These are phyloP conservation scores for Epinephelus moara DNA, from an alignment of 2,113 vertebrate genomes.

Conservation along the genomic window DNA sequence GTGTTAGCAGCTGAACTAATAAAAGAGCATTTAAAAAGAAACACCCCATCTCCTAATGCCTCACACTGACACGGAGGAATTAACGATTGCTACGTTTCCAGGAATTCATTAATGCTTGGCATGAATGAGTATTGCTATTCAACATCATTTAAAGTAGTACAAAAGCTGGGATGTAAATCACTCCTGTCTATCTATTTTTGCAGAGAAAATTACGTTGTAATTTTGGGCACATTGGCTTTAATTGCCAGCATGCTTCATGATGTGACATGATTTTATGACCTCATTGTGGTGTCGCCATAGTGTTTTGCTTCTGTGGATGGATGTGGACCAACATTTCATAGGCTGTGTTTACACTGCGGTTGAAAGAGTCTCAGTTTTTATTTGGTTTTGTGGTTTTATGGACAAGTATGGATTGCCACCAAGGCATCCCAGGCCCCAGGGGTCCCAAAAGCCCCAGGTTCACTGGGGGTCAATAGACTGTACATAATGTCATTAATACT, in stretches of 20 bases:
- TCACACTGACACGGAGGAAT: slow-evolving; percentile 46
- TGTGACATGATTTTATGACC: slow-evolving; percentile 46
- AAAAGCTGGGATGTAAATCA: slow-evolving; percentile 55
- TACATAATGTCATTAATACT: background rate
- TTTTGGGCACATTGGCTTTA: slow-evolving; percentile 50
- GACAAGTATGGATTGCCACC: background rate
- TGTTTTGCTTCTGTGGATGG: background rate
- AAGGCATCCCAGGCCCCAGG: background rate
- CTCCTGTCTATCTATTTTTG: slow-evolving; percentile 18
- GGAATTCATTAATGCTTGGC: slow-evolving; percentile 55
- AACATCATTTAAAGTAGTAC: slow-evolving; percentile 41
- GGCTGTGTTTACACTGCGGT: background rate
- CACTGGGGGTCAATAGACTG: no score
- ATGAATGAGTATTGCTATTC: slow-evolving; percentile 54
- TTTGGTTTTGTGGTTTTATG: background rate
- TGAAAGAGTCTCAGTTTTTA: background rate
- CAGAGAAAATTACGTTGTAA: slow-evolving; percentile 44
- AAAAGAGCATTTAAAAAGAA: slow-evolving; percentile 66
- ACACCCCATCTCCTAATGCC: slow-evolving; percentile 44
- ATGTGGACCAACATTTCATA: background rate
- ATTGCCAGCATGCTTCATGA: slow-evolving; percentile 40
- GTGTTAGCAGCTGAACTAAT: slow-evolving; percentile 65
- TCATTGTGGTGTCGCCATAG: slow-evolving; percentile 1
- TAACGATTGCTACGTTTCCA: slow-evolving; percentile 38
- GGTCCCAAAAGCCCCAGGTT: background rate